Conservation (phyloP, 53 echinoderm and acorn worm genomes). For the Mesocentrotus franciscanus region DNA sequence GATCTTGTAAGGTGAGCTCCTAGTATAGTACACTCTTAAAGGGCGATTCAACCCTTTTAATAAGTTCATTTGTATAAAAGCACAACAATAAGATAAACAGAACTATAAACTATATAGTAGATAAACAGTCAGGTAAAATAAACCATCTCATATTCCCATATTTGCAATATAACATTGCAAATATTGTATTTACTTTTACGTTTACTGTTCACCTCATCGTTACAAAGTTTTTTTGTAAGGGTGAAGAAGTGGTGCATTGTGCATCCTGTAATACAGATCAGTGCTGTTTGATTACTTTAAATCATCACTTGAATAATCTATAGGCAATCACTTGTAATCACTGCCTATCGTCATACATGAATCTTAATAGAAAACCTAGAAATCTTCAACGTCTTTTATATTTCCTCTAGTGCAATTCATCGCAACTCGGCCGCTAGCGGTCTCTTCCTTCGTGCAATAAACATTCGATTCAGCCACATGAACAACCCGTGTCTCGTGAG, state of each 20-base stretch:
- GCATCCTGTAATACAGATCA: background rate
- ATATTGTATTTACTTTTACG: too few species aligned
- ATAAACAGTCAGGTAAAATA: too few species aligned
- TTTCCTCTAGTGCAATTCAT: slow-evolving; percentile 88
- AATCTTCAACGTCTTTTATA: background rate
- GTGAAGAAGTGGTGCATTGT: too few species aligned
- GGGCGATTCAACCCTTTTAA: background rate
- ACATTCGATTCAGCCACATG: slow-evolving; percentile 83
- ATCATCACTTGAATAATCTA: too few species aligned
- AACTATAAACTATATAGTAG: too few species aligned
- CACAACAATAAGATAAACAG: too few species aligned
- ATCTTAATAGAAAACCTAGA: background rate
- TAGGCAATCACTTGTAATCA: background rate
- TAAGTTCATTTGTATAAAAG: too few species aligned
- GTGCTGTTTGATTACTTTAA: background rate
- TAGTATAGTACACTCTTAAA: background rate
- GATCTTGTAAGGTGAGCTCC: slow-evolving; percentile 90
- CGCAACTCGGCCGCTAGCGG: slow-evolving; percentile 98
- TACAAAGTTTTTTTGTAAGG: too few species aligned
- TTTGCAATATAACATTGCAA: too few species aligned
- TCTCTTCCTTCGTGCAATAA: slow-evolving; percentile 91
- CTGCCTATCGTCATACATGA: background rate
- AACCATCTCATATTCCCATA: too few species aligned
- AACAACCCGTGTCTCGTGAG: slow-evolving; percentile 88
- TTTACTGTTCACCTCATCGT: too few species aligned